Conservation (phyloP, 1,140 invertebrate genomes). For the Bombyx mandarina region DNA sequence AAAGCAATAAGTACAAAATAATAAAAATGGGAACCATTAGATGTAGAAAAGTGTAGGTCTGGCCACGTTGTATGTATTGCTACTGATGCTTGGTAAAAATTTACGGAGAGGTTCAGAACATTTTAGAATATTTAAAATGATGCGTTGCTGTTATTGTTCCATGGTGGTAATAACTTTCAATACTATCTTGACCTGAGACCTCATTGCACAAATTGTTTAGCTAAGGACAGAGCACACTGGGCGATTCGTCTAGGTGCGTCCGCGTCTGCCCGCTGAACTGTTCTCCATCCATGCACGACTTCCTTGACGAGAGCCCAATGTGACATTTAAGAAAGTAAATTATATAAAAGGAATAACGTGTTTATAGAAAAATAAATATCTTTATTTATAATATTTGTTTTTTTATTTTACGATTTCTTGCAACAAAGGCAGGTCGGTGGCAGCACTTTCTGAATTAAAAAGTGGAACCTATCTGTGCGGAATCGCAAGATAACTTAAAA, state of each 20-base stretch:
- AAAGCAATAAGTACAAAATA: too few relatives aligned
- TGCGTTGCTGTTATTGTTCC: too few relatives aligned
- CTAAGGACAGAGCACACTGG: constrained; percentile 55
- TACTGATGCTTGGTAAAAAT: too few relatives aligned
- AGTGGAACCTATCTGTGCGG: too few relatives aligned
- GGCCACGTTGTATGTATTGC: too few relatives aligned
- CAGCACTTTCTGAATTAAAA: too few relatives aligned
- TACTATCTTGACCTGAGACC: constrained; percentile 59
- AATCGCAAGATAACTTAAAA: too few relatives aligned
- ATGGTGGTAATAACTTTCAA: constrained; percentile 14
- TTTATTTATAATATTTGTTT: constrained; percentile 55
- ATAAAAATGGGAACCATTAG: too few relatives aligned
- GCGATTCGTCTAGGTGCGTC: constrained; percentile 54
- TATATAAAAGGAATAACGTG: constrained; percentile 58
- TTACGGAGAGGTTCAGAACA: too few relatives aligned
- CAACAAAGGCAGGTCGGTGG: not conserved
- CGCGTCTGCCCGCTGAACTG: constrained; percentile 43
- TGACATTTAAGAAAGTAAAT: constrained; percentile 55
- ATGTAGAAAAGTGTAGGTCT: too few relatives aligned
- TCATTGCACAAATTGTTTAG: constrained; percentile 66
- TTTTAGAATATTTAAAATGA: too few relatives aligned
- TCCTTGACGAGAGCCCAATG: constrained; percentile 66
- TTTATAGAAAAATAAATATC: constrained; percentile 71
- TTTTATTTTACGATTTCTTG: not conserved
- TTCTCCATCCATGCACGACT: constrained; percentile 67